Evolutionary conservation across 2,797 vertebrate species (phyloP), one percentile per base, ranked within the genome.

Genomic region (Clamator glandarius): DNA sequence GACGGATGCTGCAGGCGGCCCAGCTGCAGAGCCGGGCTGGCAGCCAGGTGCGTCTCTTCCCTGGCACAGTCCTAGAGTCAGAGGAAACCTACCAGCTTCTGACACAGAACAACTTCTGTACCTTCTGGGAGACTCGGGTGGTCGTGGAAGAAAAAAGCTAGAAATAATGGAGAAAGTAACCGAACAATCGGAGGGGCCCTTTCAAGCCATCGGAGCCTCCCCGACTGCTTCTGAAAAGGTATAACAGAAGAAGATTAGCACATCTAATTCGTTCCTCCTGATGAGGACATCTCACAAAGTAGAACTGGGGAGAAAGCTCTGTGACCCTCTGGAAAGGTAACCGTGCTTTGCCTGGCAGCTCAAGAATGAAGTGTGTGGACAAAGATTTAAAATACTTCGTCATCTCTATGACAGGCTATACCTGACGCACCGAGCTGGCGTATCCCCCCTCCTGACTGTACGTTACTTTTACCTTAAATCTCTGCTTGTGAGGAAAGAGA

Each of bases 191-290:
- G 81, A 64, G 14, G 84, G 85, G 17, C 84, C 88, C 36, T 84
- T 88, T 85, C 91, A 89, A n/a, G 72, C 15, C 3, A 73, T 80
- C 33, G 44, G 29, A 5, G 15, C 57, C 5, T 26, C 36, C 7
- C 8, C 20, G 26, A 5, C 75, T 41, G 31, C 76, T 89, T 70
- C 84, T 58, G 73, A 68, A 36, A 84, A 93, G 92, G 97, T 96
- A 92, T n/a, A 29, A 57, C 48, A 3, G 1, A 18, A 6, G 10
- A 15, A 59, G 11, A 24, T 62, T 42, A 57, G 36, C 36, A 14
- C 54, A 9, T 18, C 25, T 41, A 15, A 12, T 33, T 70, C 35
- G 26, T 39, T 83, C 17, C 26, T 61, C 8, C 52, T 52, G 23
- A 36, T 15, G 23, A 15, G 59, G 52, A 18, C 24, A 16, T 25